These are phyloP conservation scores for Drosophila melanogaster DNA, from an alignment of 1,140 invertebrate genomes.

Conservation along the genomic window Release_6_plus_ISO1_MT NT_033777.3:9062501-9063000, in stretches of 20 bases:
- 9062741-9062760: conserved; percentile 52
- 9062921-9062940: conserved; percentile 1
- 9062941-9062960: neutral
- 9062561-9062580: neutral
- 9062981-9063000: conserved; percentile 21
- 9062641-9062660: conserved; percentile 18
- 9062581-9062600: neutral
- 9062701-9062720: conserved; percentile 9
- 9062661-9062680: neutral
- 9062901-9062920: conserved; percentile 9
- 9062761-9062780: conserved; percentile 59
- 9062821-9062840: conserved; percentile 35
- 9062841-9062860: conserved; percentile 40
- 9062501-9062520: no score
- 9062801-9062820: conserved; percentile 13
- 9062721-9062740: conserved; percentile 52
- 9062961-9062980: conserved; percentile 30
- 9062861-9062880: conserved; percentile 12
- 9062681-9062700: conserved; percentile 8
- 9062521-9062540: neutral
- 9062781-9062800: conserved; percentile 27
- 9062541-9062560: neutral
- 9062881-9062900: conserved; percentile 12
- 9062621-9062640: conserved; percentile 36
- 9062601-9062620: neutral